Evolutionary conservation across 2,888 invertebrate species (phyloP).

Genomic region (Brachyptera putata): DNA sequence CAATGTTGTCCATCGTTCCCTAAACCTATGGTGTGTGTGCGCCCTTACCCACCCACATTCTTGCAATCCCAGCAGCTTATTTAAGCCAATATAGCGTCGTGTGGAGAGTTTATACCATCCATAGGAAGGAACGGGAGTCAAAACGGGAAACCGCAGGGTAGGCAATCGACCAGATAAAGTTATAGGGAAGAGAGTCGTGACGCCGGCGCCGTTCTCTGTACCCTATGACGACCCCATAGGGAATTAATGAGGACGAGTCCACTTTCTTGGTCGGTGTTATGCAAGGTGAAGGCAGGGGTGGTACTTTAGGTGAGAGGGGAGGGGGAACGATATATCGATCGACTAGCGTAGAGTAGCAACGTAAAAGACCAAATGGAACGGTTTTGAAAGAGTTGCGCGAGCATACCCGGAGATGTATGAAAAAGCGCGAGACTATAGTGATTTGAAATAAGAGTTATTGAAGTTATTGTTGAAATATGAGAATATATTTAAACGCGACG

Average conservation of each 20-base stretch:
- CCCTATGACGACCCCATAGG: conserved; percentile 10
- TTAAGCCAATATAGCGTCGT: neutral
- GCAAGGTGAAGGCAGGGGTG: neutral
- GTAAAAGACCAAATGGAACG: neutral
- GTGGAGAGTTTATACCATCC: too few relatives aligned
- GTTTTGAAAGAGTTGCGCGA: too few relatives aligned
- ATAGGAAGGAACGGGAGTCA: neutral
- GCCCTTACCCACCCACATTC: neutral
- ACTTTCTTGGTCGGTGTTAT: conserved; percentile 11
- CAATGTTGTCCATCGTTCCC: neutral
- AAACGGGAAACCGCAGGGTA: neutral
- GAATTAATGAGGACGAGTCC: conserved; percentile 22
- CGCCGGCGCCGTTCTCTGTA: too few relatives aligned
- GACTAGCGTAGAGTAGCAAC: too few relatives aligned
- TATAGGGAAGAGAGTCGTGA: neutral
- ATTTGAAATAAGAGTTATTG: too few relatives aligned
- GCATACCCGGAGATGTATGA: too few relatives aligned
- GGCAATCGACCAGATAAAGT: conserved; percentile 11
- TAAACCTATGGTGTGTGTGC: neutral
- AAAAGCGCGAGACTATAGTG: too few relatives aligned
- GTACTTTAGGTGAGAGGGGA: neutral
- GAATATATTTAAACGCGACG: too few relatives aligned
- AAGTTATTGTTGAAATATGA: too few relatives aligned
- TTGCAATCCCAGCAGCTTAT: neutral
- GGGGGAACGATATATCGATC: too few relatives aligned